Conservation (phyloP, 2,797 vertebrate genomes). For the Manis pentadactyla region DNA sequence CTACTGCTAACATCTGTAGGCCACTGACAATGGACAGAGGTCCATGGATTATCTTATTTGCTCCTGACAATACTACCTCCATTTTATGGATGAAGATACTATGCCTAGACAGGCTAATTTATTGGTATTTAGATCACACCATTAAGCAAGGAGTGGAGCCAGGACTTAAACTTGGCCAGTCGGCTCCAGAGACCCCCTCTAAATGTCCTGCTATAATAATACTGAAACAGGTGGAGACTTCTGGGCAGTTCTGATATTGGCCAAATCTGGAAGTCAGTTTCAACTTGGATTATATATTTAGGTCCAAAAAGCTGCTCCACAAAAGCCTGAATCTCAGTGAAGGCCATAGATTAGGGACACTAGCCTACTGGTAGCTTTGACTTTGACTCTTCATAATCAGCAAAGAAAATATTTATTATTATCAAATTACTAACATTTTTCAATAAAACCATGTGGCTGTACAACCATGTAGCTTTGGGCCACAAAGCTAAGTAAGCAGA, state of each 20-base stretch:
- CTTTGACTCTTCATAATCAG: background rate
- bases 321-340: background rate
- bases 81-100: background rate
- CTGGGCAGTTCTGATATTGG: background rate
- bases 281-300: background rate
- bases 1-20: background rate
- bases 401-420: background rate
- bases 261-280: background rate
- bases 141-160: background rate
- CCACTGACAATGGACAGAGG: background rate
- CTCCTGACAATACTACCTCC: background rate
- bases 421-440: background rate
- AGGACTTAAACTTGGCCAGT: background rate
- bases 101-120: background rate
- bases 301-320: background rate
- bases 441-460: background rate
- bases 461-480: background rate
- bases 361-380: background rate
- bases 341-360: fast-evolving
- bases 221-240: background rate
- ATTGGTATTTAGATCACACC: background rate
- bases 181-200: background rate
- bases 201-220: background rate
- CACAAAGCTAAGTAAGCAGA: background rate
- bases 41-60: background rate